Conservation (phyloP, 1,140 invertebrate genomes). For the Drosophila oshimai region DNA sequence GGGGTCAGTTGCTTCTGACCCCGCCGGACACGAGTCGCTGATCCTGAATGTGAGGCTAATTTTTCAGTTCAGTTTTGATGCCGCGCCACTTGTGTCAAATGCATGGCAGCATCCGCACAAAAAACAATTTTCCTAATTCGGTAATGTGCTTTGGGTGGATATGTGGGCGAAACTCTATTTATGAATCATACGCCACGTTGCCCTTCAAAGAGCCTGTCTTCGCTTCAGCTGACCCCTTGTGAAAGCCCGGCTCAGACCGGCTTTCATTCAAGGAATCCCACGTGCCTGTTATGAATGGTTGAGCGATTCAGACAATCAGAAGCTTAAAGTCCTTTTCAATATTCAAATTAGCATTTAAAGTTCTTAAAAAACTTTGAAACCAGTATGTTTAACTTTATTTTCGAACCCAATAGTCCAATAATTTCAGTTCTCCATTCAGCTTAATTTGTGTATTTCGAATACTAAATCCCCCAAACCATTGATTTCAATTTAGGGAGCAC, state of each 20-base stretch:
- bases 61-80: constrained; percentile 55
- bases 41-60: constrained; percentile 48
- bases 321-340: neutral
- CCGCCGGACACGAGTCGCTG: constrained; percentile 49
- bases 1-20: constrained; percentile 27
- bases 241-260: neutral
- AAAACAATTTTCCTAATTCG: constrained; percentile 22
- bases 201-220: constrained; percentile 22
- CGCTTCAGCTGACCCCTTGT: constrained; percentile 12
- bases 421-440: neutral
- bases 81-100: constrained; percentile 46
- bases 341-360: neutral
- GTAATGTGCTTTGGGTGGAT: neutral
- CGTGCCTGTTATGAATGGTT: constrained; percentile 5
- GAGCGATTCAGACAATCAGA: neutral
- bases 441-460: neutral
- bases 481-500: constrained; percentile 5
- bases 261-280: neutral
- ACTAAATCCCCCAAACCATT: neutral
- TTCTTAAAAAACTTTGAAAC: neutral
- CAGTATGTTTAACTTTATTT: no score
- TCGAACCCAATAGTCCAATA: no score
- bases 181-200: constrained; percentile 52
- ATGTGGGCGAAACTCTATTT: constrained; percentile 27
- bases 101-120: constrained; percentile 31